Base-by-base conservation (phyloP, 2,113 vertebrate genomes). In the Scopus umbretta region DNA sequence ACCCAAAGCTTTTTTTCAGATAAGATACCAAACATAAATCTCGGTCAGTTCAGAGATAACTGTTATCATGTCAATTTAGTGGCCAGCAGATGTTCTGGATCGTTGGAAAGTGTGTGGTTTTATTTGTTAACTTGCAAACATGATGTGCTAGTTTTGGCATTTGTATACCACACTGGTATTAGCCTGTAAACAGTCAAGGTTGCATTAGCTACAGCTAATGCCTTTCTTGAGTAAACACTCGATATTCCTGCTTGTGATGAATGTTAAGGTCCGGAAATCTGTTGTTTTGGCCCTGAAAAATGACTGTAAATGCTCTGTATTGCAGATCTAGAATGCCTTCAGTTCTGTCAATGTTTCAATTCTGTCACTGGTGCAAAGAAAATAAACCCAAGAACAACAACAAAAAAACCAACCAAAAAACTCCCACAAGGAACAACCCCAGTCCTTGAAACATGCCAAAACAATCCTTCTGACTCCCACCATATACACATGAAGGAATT, bases 401-500 rank as follows among this genome's bases (percentile, higher is more conserved):
- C 25, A 32, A 30, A 29, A 52, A 52, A 43, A 27, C 2, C 0
- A 38, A 53, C 22, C 19, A 45, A 43, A 36, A 32, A 47, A 3
- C 1, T 19, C 22, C 15, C 55, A 16, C 14, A 58, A 20, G 26
- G 11, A 50, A 3, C 10, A 58, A 2, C 11, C 27, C 27, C 52
- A 49, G 20, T 10, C 22, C 36, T 38, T 20, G 66, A 9, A 42
- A 36, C 1, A 1, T 6, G 18, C 1, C 42, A 10, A 52, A 52
- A 5, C 23, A 5, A 9, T 22, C 16, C 20, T 58, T 13, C 34
- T 56, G 4, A 1, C 7, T 71, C 12, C 4, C 23, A 22, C 25
- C 21, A 3, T 1, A 0, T 1, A n/a, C 29, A 16, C 21, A 5
- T 2, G 2, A 6, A 68, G 38, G 40, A 43, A 27, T 19, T 30